A percentile compares a stretch with the other conserved stretches of the same genome.
phyloP scores from a whole-genome alignment of 2,888 invertebrate species.

The Phlogophora meticulosa region DNA sequence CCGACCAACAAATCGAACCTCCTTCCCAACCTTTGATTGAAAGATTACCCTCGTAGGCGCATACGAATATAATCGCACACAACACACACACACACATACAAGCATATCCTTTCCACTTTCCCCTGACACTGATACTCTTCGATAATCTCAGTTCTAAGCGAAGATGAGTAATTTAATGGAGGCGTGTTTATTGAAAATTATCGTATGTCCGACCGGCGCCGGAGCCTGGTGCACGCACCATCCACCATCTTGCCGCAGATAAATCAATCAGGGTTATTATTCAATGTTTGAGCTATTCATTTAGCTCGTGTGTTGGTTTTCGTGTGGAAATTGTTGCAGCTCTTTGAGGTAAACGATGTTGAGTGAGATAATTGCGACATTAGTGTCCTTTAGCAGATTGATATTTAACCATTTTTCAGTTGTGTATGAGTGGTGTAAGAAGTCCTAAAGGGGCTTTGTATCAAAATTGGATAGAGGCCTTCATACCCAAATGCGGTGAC shows the following conservation, averaged over 20 bases:
- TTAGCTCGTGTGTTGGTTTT: slow-evolving; percentile 51
- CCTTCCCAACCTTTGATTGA: slow-evolving; percentile 51
- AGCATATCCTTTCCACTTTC: slow-evolving; percentile 68
- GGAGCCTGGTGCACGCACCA: slow-evolving; percentile 66
- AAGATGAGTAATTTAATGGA: slow-evolving; percentile 75
- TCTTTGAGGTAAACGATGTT: not conserved
- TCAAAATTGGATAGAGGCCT: too few relatives aligned
- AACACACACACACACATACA: slow-evolving; percentile 27
- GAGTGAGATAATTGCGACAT: slow-evolving; percentile 4
- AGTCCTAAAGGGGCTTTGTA: too few relatives aligned
- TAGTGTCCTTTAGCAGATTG: not conserved
- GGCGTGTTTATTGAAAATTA: slow-evolving; percentile 77
- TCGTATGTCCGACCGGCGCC: slow-evolving; percentile 69
- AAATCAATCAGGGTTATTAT: slow-evolving; percentile 76
- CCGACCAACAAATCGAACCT: slow-evolving; percentile 44
- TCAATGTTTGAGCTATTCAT: slow-evolving; percentile 67
- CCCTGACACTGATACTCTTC: slow-evolving; percentile 71
- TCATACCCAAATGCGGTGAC: too few relatives aligned
- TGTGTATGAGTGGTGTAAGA: too few relatives aligned
- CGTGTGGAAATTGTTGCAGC: slow-evolving; percentile 45
- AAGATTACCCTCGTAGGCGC: slow-evolving; percentile 57
- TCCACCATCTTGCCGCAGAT: slow-evolving; percentile 62
- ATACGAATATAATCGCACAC: slow-evolving; percentile 36
- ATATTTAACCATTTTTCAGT: not conserved
- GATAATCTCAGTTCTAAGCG: slow-evolving; percentile 71